Evolutionary conservation across 2,797 vertebrate species (phyloP), one percentile per base, ranked within the genome.

Genomic region (Cyclura pinguis): DNA sequence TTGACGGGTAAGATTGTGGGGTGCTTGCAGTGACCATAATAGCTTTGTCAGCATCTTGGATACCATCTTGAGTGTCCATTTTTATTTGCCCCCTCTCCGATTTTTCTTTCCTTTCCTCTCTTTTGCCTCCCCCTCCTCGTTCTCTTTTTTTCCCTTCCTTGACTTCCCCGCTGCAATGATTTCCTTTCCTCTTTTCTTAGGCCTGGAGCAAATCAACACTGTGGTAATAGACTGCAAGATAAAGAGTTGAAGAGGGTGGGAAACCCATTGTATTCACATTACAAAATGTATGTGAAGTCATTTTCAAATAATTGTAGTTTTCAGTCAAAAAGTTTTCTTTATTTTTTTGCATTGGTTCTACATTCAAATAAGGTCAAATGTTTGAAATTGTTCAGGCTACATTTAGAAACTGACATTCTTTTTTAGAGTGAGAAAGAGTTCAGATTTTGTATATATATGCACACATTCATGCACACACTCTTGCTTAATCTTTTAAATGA

Each of bases 1-100:
- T 90, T 87, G 85, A 90, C 38, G 47, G 78, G 82, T 57, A 80
- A 50, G 35, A 78, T 38, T 88, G 50, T 69, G n/a, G 69, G 29
- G 5, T 74, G 69, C 50, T 55, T 83, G 2, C n/a, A 67, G 50
- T 88, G 74, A 78, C 80, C 89, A 47, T 55, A 77, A 77, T 57
- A 14, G 69, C 50, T 14, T 84, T 59, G 90, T 47, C 59, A 55
- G 27, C 13, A 35, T 24, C 13, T 74, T 82, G 32, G 38, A 52
- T 35, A 47, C 14, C 62, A 3, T 74, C 42, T 76, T 73, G 24
- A 74, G 73, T 42, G 52, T 55, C 59, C n/a, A 13, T 84, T 62
- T 74, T 90, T 59, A 32, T 32, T 62, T 84, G 27, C 9, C n/a
- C 42, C 52, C 59, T 76, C 57, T 52, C 13, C 1, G 38, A 67